phyloP scores from a whole-genome alignment of 2,113 vertebrate species.

The Peromyscus leucopus region DNA sequence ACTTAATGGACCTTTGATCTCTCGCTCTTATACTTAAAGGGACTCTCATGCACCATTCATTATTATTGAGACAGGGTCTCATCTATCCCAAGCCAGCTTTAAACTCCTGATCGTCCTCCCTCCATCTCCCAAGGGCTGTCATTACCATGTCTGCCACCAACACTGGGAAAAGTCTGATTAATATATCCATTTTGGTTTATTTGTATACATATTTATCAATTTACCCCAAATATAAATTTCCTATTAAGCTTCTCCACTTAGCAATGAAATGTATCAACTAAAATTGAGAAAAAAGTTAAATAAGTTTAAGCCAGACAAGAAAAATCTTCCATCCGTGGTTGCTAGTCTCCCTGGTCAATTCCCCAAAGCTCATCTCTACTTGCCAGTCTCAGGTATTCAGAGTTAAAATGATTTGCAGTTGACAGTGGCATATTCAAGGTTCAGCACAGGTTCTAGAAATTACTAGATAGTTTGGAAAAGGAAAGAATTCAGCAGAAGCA shows the following conservation, averaged over 20 bases:
- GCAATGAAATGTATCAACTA: not conserved
- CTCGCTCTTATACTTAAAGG: not conserved
- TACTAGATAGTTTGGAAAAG: not conserved
- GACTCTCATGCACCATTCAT: not conserved
- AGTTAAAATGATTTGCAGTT: not conserved
- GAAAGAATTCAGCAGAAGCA: not conserved
- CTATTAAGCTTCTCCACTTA: not conserved
- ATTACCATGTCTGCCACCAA: not conserved
- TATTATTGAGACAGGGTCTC: not conserved
- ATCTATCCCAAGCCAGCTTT: not conserved
- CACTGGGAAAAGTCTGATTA: not conserved
- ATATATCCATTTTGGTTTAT: not conserved
- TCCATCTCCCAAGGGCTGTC: not conserved
- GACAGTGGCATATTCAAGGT: not conserved
- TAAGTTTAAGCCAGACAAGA: not conserved
- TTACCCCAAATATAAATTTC: slow-evolving; percentile 1
- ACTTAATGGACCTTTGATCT: not conserved
- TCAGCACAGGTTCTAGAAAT: slow-evolving; percentile 23
- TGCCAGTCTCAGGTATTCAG: not conserved
- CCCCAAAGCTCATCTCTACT: not conserved
- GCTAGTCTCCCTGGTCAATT: not conserved
- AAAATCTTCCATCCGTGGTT: not conserved
- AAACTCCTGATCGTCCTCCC: not conserved
- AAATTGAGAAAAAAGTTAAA: not conserved
- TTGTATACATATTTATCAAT: slow-evolving; percentile 4